Percentiles rank a stretch among this genome's conserved stretches.
These are phyloP conservation scores for Piprites chloris DNA, from an alignment of 2,113 vertebrate species.

Conservation along the genomic window DNA sequence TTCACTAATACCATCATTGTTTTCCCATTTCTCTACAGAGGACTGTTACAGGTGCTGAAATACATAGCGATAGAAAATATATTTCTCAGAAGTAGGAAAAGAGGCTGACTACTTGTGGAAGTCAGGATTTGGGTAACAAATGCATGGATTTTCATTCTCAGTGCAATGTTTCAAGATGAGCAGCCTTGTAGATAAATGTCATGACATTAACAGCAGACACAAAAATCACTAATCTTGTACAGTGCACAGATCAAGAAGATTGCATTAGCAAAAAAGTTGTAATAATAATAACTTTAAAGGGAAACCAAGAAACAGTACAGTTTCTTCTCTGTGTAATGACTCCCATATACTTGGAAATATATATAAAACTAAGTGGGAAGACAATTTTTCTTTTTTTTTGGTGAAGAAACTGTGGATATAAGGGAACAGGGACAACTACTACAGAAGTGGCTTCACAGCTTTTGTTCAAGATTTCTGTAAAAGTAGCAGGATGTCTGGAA, in stretches of 20 bases:
- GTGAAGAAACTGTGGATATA: neutral
- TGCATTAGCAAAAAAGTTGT: neutral
- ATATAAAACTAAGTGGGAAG: neutral
- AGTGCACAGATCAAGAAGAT: neutral
- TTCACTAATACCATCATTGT: neutral
- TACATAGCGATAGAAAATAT: neutral
- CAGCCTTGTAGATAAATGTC: neutral
- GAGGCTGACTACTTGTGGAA: neutral
- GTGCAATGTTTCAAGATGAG: neutral
- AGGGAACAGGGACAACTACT: neutral
- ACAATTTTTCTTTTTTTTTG: accelerated
- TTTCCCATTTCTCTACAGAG: neutral
- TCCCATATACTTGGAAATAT: neutral
- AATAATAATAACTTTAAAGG: neutral
- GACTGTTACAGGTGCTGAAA: neutral
- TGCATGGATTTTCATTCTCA: neutral
- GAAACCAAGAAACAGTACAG: neutral
- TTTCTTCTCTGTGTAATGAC: neutral
- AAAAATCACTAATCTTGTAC: neutral
- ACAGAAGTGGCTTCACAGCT: neutral
- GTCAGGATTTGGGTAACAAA: neutral
- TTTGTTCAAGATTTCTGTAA: neutral
- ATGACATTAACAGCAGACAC: neutral
- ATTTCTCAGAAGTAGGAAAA: neutral
- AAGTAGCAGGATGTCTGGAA: neutral